Conservation (phyloP, 2,113 vertebrate species). For the Serinus canaria region DNA sequence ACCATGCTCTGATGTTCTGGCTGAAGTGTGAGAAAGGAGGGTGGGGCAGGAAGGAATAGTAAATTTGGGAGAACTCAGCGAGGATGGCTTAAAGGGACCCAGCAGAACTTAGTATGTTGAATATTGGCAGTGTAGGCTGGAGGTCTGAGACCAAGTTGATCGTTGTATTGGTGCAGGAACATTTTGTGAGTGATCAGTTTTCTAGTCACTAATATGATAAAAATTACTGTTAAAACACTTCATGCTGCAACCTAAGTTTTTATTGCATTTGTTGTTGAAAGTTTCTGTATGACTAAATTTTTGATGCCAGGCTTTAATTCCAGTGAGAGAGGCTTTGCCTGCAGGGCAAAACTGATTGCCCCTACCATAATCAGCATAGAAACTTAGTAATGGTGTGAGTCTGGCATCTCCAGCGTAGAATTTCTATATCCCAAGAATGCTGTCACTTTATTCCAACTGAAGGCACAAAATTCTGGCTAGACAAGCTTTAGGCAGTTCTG, state of each 20-base stretch:
- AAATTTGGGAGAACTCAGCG: not conserved
- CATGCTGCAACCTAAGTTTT: not conserved
- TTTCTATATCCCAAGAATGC: not conserved
- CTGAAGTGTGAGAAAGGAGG: not conserved
- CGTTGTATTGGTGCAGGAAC: fast-evolving
- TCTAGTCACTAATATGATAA: not conserved
- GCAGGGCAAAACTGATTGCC: not conserved
- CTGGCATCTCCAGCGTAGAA: not conserved
- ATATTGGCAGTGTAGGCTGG: not conserved
- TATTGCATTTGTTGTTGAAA: not conserved
- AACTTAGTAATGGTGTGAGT: not conserved
- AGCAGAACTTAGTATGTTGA: not conserved
- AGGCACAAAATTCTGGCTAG: not conserved
- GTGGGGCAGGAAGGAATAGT: not conserved
- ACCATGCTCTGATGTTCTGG: not conserved
- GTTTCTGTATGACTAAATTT: not conserved
- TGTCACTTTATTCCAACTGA: not conserved
- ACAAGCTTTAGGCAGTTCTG: not conserved
- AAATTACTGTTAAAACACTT: not conserved
- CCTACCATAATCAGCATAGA: not conserved
- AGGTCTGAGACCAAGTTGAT: not conserved
- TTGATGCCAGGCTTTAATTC: not conserved
- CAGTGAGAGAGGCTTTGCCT: not conserved
- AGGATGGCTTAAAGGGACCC: not conserved
- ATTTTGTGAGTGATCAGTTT: not conserved